These are phyloP conservation scores for Dorcus hopei DNA, from an alignment of 2,888 invertebrate genomes.

Conservation along the genomic window DNA sequence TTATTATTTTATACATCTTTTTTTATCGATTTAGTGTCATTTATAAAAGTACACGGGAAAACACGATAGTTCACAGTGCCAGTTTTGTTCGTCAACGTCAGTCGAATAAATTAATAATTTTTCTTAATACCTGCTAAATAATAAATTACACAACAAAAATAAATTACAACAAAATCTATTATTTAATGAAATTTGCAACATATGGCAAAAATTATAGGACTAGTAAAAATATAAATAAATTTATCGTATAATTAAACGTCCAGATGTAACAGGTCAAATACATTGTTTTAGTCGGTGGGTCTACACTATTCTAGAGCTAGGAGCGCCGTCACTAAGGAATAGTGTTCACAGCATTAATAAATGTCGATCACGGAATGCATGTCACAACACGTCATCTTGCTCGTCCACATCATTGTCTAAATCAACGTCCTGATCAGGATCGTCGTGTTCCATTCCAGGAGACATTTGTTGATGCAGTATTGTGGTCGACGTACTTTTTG, in stretches of 20 bases:
- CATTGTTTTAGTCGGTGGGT: conserved; percentile 29
- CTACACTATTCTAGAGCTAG: conserved; percentile 39
- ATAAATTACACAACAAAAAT: no score
- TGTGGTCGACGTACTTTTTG: conserved; percentile 53
- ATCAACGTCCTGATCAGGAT: conserved; percentile 49
- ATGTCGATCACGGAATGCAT: conserved; percentile 51
- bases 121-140: no score
- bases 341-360: conserved; percentile 51
- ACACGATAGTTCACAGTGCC: no score
- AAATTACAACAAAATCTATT: no score
- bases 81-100: no score
- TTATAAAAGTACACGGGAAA: no score
- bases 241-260: neutral
- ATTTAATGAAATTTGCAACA: conserved; percentile 7
- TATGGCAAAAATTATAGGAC: conserved; percentile 6
- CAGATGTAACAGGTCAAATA: conserved; percentile 26
- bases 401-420: conserved; percentile 56
- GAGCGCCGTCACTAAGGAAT: conserved; percentile 35
- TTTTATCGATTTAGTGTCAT: no score
- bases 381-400: conserved; percentile 56
- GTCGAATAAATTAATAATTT: no score
- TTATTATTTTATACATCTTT: no score
- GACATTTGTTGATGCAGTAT: conserved; percentile 49
- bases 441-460: conserved; percentile 48
- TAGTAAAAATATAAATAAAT: conserved; percentile 14